Evolutionary conservation across 23 tunicate species (phyloP).

Genomic region (Ascidia mentula): DNA sequence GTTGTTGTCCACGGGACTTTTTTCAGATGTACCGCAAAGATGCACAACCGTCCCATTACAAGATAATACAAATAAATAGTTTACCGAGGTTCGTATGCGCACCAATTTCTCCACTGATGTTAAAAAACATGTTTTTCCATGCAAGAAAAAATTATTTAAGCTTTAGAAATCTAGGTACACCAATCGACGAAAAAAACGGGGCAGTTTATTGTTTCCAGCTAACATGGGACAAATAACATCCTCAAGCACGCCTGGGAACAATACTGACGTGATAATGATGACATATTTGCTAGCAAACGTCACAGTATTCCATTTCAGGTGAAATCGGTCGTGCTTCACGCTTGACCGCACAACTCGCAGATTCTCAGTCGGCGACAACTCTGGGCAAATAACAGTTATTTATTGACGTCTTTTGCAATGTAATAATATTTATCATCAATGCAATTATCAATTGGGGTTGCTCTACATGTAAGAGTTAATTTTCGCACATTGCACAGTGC

Average conservation of each 20-base stretch:
- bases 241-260: background rate
- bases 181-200: background rate
- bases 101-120: too few species aligned
- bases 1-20: too few species aligned
- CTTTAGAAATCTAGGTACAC: too few species aligned
- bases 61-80: too few species aligned
- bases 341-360: slow-evolving; percentile 37
- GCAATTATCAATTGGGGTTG: background rate
- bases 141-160: too few species aligned
- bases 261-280: slow-evolving; percentile 36
- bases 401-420: too few species aligned
- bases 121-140: too few species aligned
- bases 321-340: slow-evolving; percentile 47
- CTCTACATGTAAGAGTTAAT: background rate
- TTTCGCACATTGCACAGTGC: background rate
- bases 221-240: background rate
- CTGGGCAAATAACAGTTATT: slow-evolving; percentile 23
- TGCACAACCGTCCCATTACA: too few species aligned
- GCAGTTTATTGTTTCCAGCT: background rate
- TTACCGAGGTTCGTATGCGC: too few species aligned
- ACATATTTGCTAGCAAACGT: slow-evolving; percentile 38
- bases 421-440: too few species aligned
- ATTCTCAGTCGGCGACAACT: slow-evolving; percentile 59
- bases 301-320: slow-evolving; percentile 48
- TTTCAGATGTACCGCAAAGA: too few species aligned